Evolutionary conservation across 37 sponge, comb jelly and placozoan genomes (phyloP), one percentile per base, ranked within the genome.

Genomic region (Halisarca cf. caerulea): DNA sequence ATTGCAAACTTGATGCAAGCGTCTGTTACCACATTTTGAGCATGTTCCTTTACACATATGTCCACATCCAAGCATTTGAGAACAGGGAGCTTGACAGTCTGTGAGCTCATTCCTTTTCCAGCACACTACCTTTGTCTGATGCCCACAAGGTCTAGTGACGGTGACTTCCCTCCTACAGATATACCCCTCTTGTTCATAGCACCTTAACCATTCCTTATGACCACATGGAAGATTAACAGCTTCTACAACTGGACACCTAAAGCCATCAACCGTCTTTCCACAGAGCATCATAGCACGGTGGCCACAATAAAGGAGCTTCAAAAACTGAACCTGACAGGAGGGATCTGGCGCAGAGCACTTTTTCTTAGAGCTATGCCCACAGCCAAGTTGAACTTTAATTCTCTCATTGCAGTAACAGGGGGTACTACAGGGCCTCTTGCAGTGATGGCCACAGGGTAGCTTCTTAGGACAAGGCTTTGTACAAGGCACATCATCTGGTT

Each of bases 51-150:
- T 69, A 51, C 94, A 94, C 28, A 43, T 39, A 78, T 94, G 94
- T 4, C 91, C 94, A 90, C 94, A 94, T 30, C 40, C 47, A 7
- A 90, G 66, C 8, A 21, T 85, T 42, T 78, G 79, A 2, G 0
- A 25, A 51, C 94, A 94, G 30, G 64, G 64, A 30, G 18, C 15
- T 6, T 28, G 6, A 23, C 64, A 62, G 15, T 0, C 40, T 21
- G 64, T 6, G 6, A n/a, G 5, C 18, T 62, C 47, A n/a, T 40
- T 51, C 32, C 47, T 80, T 59, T 62, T 62, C 6, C 30, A 4
- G n/a, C 64, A 62, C 30, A 7, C 6, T 5, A 62, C 15, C 4
- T 62, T 79, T 0, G 37, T 42, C 39, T 72, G 44, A 73, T 96
- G 97, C 0, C 90, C 90, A 86, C 93, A 81, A 24, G 14, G 62